Evolutionary conservation across 2,888 invertebrate genomes (phyloP).

Genomic region (Rhyacophila evoluta): DNA sequence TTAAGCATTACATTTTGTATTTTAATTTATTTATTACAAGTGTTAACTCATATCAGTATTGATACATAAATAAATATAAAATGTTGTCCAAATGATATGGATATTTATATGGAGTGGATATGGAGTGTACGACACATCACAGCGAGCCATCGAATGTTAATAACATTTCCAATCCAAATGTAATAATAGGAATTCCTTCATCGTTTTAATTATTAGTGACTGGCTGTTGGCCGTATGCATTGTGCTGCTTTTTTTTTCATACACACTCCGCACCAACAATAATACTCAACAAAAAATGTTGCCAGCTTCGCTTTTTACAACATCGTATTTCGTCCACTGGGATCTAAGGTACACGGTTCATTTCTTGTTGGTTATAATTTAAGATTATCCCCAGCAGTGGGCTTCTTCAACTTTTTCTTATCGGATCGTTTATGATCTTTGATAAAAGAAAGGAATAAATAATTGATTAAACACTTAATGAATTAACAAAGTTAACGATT

Average conservation of each 20-base stretch:
- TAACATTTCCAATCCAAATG: conserved; percentile 34
- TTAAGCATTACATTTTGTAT: too few species aligned
- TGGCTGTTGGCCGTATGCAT: conserved; percentile 25
- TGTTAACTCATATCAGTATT: too few species aligned
- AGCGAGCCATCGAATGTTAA: conserved; percentile 16
- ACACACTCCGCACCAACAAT: conserved; percentile 31
- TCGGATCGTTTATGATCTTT: background rate
- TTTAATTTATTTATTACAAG: too few species aligned
- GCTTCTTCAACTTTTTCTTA: background rate
- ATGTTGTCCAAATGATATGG: too few species aligned
- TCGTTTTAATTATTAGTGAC: conserved; percentile 46
- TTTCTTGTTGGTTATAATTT: conserved; percentile 45
- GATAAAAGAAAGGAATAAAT: too few species aligned
- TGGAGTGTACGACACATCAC: background rate
- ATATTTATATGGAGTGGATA: too few species aligned
- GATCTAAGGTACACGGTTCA: conserved; percentile 33
- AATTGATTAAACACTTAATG: too few species aligned
- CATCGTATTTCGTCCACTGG: conserved; percentile 20
- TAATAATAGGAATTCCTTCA: conserved; percentile 41
- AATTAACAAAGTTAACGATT: too few species aligned
- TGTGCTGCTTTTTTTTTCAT: conserved; percentile 30
- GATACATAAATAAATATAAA: too few species aligned
- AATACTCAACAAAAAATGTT: conserved; percentile 29
- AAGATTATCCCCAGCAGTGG: conserved; percentile 34
- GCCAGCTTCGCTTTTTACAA: conserved; percentile 31